Conservation (phyloP, 2,113 vertebrate genomes). For the Chionis minor region DNA sequence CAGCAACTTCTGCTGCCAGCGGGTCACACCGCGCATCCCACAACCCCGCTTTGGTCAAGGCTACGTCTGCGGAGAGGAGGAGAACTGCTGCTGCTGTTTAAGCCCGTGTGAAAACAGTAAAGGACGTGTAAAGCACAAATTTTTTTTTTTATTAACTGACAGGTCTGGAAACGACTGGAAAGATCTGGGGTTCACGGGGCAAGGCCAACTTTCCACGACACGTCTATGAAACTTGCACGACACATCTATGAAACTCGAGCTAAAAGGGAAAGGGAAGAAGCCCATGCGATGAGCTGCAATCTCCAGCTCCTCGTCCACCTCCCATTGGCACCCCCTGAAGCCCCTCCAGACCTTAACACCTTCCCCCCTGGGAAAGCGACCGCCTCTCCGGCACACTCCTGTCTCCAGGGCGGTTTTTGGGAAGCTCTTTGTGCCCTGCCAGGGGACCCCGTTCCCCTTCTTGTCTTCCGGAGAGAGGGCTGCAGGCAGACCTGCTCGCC, state of each 20-base stretch:
- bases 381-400: fast-evolving
- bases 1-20: not conserved
- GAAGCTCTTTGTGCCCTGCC: not conserved
- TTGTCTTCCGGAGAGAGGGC: not conserved
- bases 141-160: not conserved
- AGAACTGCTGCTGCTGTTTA: not conserved
- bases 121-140: not conserved
- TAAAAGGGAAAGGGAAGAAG: not conserved
- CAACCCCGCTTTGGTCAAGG: not conserved
- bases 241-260: fast-evolving
- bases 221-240: fast-evolving
- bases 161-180: not conserved
- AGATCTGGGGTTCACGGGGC: not conserved
- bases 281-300: fast-evolving
- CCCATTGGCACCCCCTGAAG: fast-evolving
- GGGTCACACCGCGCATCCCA: not conserved
- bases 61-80: fast-evolving
- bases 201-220: fast-evolving
- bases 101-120: fast-evolving
- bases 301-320: not conserved
- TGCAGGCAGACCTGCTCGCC: not conserved
- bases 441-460: too few relatives aligned
- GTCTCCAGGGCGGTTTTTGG: not conserved
- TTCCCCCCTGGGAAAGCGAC: not conserved
- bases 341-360: not conserved